Evolutionary conservation across 2,888 invertebrate genomes (phyloP).

Genomic region (Ectemnius cavifrons): DNA sequence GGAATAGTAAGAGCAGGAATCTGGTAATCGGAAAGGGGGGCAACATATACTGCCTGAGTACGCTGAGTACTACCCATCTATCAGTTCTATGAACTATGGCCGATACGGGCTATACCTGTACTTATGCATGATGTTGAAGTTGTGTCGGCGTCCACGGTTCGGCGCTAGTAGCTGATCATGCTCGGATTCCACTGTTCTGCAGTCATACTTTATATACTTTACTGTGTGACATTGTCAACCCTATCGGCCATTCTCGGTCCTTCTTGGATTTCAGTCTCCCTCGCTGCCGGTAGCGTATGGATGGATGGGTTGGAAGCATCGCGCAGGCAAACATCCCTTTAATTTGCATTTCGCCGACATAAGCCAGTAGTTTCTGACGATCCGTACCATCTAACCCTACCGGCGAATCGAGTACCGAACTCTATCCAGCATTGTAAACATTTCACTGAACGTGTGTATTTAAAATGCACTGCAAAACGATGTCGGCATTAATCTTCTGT

Average conservation of each 20-base stretch:
- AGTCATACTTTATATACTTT: slow-evolving; percentile 64
- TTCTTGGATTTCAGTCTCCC: slow-evolving; percentile 65
- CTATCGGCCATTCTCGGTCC: slow-evolving; percentile 46
- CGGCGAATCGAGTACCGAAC: slow-evolving; percentile 10
- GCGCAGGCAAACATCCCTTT: slow-evolving; percentile 29
- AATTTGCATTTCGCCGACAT: slow-evolving; percentile 23
- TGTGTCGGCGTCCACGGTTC: not conserved
- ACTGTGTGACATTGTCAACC: slow-evolving; percentile 37
- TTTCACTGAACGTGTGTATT: slow-evolving; percentile 31
- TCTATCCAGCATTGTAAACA: slow-evolving; percentile 36
- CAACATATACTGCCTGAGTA: too few relatives aligned
- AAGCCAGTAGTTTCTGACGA: slow-evolving; percentile 23
- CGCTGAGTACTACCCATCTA: too few relatives aligned
- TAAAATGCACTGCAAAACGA: slow-evolving; percentile 45
- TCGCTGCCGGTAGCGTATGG: slow-evolving; percentile 74
- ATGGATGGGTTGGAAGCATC: slow-evolving; percentile 51
- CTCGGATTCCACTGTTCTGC: slow-evolving; percentile 8
- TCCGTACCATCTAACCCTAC: slow-evolving; percentile 19
- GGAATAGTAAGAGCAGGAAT: too few relatives aligned
- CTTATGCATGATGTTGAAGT: not conserved
- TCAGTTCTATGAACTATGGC: too few relatives aligned
- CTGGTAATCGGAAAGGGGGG: too few relatives aligned
- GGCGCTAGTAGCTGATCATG: not conserved
- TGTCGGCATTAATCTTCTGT: not conserved
- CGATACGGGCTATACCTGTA: too few relatives aligned